Percentiles rank a stretch among this genome's conserved stretches.
These are phyloP conservation scores for Epizoanthus stellaris DNA, from an alignment of 92 coral and sea anemone genomes.

Conservation along the genomic window DNA sequence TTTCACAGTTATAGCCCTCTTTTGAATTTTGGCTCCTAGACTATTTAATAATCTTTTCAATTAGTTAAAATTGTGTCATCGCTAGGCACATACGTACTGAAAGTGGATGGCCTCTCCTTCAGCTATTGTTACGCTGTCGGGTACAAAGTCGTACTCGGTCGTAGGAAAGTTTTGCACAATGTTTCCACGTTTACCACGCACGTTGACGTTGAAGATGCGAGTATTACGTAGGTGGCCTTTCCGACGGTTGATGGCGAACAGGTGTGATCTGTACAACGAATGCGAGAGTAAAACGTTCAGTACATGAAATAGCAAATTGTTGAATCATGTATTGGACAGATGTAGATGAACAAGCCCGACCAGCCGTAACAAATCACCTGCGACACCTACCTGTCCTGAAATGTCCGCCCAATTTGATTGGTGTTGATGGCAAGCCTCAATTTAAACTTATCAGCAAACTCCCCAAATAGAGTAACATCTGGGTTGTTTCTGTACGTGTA, in stretches of 20 bases:
- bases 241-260: slow-evolving; percentile 47
- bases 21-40: no score
- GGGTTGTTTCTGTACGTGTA: slow-evolving; percentile 51
- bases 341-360: no score
- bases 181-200: slow-evolving; percentile 64
- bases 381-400: slow-evolving; percentile 54
- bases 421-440: slow-evolving; percentile 51
- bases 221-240: slow-evolving; percentile 18
- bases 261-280: slow-evolving; percentile 23
- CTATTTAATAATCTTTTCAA: no score
- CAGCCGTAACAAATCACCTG: no score
- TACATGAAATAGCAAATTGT: neutral
- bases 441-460: slow-evolving; percentile 27
- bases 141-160: slow-evolving; percentile 62
- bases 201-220: slow-evolving; percentile 50
- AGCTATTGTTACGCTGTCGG: slow-evolving; percentile 39
- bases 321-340: no score
- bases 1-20: no score
- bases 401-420: slow-evolving; percentile 48
- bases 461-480: slow-evolving; percentile 30
- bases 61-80: no score
- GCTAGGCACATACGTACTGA: slow-evolving; percentile 44
- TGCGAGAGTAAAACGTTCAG: neutral
- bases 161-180: slow-evolving; percentile 54
- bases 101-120: slow-evolving; percentile 55